Conservation (phyloP, 2,113 vertebrate genomes). For the Channa maculata region DNA sequence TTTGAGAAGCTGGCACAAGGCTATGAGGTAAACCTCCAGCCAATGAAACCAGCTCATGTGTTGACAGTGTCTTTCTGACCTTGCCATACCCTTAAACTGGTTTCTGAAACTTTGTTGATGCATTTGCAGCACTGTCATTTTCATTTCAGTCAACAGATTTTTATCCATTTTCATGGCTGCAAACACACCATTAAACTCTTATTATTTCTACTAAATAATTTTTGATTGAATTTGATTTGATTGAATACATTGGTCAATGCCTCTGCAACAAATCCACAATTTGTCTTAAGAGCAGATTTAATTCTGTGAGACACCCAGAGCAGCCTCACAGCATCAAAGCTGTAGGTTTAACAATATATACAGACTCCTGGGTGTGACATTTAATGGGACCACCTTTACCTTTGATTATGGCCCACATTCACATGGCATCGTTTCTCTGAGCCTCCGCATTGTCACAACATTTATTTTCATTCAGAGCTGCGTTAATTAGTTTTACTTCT, state of each 20-base stretch:
- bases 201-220: too few relatives aligned
- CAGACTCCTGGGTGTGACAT: constrained; percentile 14
- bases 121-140: background rate
- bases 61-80: constrained; percentile 49
- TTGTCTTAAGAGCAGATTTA: background rate
- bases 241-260: too few relatives aligned
- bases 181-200: too few relatives aligned
- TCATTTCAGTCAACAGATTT: background rate
- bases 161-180: background rate
- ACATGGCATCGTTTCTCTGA: too few relatives aligned
- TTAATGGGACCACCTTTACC: too few relatives aligned
- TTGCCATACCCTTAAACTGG: background rate
- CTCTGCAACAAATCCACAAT: background rate
- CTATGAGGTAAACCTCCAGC: constrained; percentile 18
- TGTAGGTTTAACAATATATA: background rate
- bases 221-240: too few relatives aligned
- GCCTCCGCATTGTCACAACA: too few relatives aligned
- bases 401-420: too few relatives aligned
- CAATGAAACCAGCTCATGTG: constrained; percentile 41
- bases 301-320: background rate
- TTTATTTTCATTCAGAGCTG: too few relatives aligned
- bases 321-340: background rate
- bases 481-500: too few relatives aligned
- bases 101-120: background rate
- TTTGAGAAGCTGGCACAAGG: background rate